Percentiles rank a stretch among this genome's conserved stretches.
These are phyloP conservation scores for Eulemur rufifrons DNA, from an alignment of 2,113 vertebrate genomes.

Conservation along the genomic window DNA sequence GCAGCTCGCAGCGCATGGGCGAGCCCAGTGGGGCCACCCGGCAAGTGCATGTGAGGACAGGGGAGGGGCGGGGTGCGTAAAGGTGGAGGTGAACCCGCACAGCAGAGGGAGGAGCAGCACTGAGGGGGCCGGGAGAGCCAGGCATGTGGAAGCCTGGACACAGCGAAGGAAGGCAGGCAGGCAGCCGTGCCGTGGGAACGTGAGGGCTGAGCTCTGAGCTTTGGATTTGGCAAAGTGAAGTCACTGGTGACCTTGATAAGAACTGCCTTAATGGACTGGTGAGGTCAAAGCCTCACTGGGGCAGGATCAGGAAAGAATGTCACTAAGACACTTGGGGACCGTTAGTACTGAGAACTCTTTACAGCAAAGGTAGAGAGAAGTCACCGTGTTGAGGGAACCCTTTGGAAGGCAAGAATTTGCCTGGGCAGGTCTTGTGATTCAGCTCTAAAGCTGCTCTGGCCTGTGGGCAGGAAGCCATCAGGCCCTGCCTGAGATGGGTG, in stretches of 20 bases:
- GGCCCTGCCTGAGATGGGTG: neutral
- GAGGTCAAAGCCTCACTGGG: neutral
- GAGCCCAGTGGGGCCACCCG: neutral
- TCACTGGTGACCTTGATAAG: neutral
- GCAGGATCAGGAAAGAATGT: neutral
- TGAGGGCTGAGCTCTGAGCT: neutral
- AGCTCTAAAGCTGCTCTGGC: neutral
- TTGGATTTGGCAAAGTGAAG: neutral
- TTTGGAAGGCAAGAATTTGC: neutral
- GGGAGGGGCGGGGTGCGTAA: neutral
- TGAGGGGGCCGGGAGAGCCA: neutral
- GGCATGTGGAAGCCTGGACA: neutral
- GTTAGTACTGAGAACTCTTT: accelerated
- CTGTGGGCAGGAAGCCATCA: accelerated
- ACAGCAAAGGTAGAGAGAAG: neutral
- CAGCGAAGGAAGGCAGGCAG: no score
- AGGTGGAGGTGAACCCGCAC: neutral
- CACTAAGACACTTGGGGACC: neutral
- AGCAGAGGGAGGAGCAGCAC: neutral
- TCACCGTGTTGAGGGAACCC: neutral
- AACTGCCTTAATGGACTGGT: accelerated
- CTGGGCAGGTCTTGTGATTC: neutral
- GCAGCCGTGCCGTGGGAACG: no score
- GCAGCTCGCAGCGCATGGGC: neutral
- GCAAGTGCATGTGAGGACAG: neutral